phyloP scores from a whole-genome alignment of 2,888 invertebrate genomes.

The Aspidiotus rigidus region DNA sequence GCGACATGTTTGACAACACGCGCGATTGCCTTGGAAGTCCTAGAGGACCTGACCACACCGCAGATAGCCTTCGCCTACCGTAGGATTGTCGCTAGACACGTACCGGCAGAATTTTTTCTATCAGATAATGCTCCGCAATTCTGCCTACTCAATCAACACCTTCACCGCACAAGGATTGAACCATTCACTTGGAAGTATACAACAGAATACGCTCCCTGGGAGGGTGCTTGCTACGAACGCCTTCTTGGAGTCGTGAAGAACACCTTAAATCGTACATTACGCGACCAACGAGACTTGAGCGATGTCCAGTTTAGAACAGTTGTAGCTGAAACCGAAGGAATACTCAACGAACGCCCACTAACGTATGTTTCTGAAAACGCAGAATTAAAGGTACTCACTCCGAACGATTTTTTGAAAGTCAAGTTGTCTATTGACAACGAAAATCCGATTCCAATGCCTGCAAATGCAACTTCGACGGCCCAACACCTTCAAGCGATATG shows the following conservation, averaged over 20 bases:
- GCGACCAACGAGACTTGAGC: neutral
- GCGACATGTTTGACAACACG: neutral
- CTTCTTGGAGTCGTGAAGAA: neutral
- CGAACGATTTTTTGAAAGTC: neutral
- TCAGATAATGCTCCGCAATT: neutral
- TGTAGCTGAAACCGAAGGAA: neutral
- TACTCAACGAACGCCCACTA: neutral
- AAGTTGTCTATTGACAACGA: neutral
- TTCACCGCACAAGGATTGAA: neutral
- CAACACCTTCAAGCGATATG: neutral
- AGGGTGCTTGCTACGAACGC: neutral
- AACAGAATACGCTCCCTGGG: neutral
- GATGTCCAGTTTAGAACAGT: neutral
- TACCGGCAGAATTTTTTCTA: neutral
- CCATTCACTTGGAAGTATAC: neutral
- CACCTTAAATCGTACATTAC: neutral
- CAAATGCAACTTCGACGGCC: neutral
- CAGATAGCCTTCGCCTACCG: neutral
- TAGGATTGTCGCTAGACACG: neutral
- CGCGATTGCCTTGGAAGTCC: neutral
- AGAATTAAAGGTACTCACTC: neutral
- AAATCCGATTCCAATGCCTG: neutral
- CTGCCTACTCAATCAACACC: neutral
- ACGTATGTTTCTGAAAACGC: neutral
- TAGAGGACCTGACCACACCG: neutral